Evolutionary conservation across 1,140 invertebrate species (phyloP).

Genomic region (Leptonema lineaticorne): DNA sequence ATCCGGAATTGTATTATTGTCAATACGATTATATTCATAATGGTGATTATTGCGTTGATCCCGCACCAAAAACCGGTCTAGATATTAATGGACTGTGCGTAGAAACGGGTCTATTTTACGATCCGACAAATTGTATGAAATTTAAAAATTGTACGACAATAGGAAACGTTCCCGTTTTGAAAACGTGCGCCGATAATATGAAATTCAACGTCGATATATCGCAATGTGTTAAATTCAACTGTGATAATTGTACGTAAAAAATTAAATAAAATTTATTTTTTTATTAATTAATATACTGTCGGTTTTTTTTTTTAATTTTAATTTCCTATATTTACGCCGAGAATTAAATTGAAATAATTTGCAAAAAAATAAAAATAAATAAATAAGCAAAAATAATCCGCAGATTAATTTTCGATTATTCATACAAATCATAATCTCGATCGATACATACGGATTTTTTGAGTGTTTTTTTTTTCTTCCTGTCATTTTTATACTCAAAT

Average conservation of each 20-base stretch:
- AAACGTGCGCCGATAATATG: background rate
- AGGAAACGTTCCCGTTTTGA: background rate
- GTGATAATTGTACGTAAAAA: background rate
- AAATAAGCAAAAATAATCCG: too few species aligned
- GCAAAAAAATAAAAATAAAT: too few species aligned
- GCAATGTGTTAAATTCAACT: slow-evolving; percentile 43
- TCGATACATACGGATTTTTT: too few species aligned
- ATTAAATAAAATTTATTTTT: too few species aligned
- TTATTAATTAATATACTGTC: background rate
- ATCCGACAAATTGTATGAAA: slow-evolving; percentile 3
- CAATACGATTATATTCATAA: background rate
- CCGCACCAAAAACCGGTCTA: background rate
- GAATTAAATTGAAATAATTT: too few species aligned
- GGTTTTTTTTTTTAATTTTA: too few species aligned
- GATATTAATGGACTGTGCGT: background rate
- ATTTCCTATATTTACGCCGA: too few species aligned
- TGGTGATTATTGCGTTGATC: slow-evolving; percentile 3
- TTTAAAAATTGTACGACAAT: slow-evolving; percentile 3
- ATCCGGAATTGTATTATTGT: background rate
- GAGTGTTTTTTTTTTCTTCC: too few species aligned
- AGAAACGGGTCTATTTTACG: slow-evolving; percentile 2
- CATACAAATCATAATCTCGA: too few species aligned
- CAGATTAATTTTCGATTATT: too few species aligned
- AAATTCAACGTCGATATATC: background rate
- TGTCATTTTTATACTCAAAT: too few species aligned